Evolutionary conservation across 23 tunicate species (phyloP), one percentile per base, ranked within the genome.

Genomic region (Botrylloides violaceus): DNA sequence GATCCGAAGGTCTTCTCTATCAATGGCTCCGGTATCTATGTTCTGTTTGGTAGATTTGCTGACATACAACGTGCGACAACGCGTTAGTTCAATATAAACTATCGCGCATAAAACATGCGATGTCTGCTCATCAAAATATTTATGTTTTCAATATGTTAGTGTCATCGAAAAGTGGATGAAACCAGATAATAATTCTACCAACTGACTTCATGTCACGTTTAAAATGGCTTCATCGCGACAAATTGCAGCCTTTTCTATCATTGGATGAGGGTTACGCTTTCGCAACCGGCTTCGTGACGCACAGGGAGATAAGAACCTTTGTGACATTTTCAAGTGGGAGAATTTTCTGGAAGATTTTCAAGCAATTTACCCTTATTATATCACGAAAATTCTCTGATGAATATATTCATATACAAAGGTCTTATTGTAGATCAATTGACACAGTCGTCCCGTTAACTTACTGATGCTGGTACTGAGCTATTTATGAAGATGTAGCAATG

Each of bases 91-190:
- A 43, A 7, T 9, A 15, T 43, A 43, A 43, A 43, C 53, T 43
- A 43, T 7, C 53, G 12, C 15, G 53, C 53, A 43, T n/a, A n/a
- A n/a, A n/a, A n/a, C n/a, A n/a, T n/a, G n/a, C n/a, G n/a, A n/a
- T n/a, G n/a, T n/a, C n/a, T n/a, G n/a, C 53, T 43, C 53, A 43
- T 43, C 53, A 43, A 43, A 43, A 43, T 43, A 43, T 43, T 43
- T 43, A 43, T 15, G 53, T 43, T 43, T 43, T 43, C 53, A 15
- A 15, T 43, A 43, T 43, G 53, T 43, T 43, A 7, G 15, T 43
- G 53, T 15, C 53, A 43, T 7, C 53, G 53, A 43, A 15, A 43
- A 43, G 53, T 43, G 53, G 53, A 43, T 7, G 9, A 7, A 7
- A 43, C 15, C 9, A 43, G 53, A 43, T 43, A 43, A 9, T 43